A percentile compares a stretch with the other conserved stretches of the same genome.
These are phyloP conservation scores for Masnerella sp. DNA, from an alignment of 2,888 invertebrate species.

Conservation along the genomic window DNA sequence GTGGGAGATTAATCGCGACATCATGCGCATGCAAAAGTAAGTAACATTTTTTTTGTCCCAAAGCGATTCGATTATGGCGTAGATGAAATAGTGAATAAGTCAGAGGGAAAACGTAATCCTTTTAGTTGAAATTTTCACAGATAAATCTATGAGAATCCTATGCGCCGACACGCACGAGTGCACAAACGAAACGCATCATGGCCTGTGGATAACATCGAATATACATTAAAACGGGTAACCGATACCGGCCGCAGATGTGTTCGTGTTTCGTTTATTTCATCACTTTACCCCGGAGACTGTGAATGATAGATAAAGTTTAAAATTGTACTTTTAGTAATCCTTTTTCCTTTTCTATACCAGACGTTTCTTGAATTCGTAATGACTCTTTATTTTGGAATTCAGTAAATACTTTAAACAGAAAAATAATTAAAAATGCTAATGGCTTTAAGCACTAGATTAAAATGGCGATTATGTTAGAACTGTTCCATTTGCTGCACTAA, in stretches of 20 bases:
- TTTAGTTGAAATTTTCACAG: slow-evolving; percentile 27
- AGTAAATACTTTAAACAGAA: too few relatives aligned
- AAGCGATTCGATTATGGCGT: background rate
- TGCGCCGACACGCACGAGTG: slow-evolving; percentile 37
- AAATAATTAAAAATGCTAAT: background rate
- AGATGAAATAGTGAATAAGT: slow-evolving; percentile 19
- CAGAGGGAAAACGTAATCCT: slow-evolving; percentile 12
- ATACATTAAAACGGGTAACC: slow-evolving; percentile 68
- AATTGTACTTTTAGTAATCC: slow-evolving; percentile 13
- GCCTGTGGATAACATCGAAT: slow-evolving; percentile 64
- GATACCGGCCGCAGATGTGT: slow-evolving; percentile 32
- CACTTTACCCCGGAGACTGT: slow-evolving; percentile 15
- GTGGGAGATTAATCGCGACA: too few relatives aligned
- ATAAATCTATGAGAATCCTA: slow-evolving; percentile 17
- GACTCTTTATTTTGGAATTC: too few relatives aligned
- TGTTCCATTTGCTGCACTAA: too few relatives aligned
- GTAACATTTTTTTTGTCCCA: background rate
- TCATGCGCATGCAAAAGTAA: too few relatives aligned
- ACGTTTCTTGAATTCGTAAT: background rate
- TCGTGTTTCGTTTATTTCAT: slow-evolving; percentile 38
- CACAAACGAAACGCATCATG: slow-evolving; percentile 37
- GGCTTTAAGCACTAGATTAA: too few relatives aligned
- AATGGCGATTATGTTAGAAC: too few relatives aligned
- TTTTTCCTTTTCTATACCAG: slow-evolving; percentile 7
- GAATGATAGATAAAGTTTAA: slow-evolving; percentile 21